Evolutionary conservation across 2,888 invertebrate species (phyloP).

Genomic region (Lottia gigantea): DNA sequence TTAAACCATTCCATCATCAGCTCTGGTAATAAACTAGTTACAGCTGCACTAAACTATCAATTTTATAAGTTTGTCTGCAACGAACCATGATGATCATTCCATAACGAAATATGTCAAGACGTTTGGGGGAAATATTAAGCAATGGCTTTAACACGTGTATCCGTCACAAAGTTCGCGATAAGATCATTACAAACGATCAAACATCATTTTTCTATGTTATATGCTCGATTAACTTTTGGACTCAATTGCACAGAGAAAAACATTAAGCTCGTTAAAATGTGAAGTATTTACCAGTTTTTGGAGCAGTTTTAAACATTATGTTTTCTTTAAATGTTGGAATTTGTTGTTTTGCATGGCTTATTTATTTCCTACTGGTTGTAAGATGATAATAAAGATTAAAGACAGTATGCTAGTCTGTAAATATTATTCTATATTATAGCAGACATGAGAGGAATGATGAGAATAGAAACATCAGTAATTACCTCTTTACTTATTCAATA

Average conservation of each 20-base stretch:
- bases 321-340: background rate
- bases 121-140: background rate
- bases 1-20: background rate
- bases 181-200: conserved; percentile 8
- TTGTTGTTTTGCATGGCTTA: background rate
- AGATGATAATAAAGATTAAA: background rate
- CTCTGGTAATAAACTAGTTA: background rate
- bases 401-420: background rate
- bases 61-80: conserved; percentile 5
- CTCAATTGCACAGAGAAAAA: conserved; percentile 5
- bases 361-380: background rate
- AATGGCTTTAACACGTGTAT: conserved; percentile 6
- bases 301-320: background rate
- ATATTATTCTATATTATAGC: background rate
- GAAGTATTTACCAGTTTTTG: background rate
- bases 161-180: conserved; percentile 4
- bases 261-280: background rate
- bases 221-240: conserved; percentile 8
- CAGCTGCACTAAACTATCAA: conserved; percentile 2
- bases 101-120: conserved; percentile 5
- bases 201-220: background rate
- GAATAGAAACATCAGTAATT: too few relatives aligned
- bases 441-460: too few relatives aligned
- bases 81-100: conserved; percentile 5
- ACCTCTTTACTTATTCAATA: too few relatives aligned